phyloP scores from a whole-genome alignment of 2,113 vertebrate genomes.

The Centropus unirufus region DNA sequence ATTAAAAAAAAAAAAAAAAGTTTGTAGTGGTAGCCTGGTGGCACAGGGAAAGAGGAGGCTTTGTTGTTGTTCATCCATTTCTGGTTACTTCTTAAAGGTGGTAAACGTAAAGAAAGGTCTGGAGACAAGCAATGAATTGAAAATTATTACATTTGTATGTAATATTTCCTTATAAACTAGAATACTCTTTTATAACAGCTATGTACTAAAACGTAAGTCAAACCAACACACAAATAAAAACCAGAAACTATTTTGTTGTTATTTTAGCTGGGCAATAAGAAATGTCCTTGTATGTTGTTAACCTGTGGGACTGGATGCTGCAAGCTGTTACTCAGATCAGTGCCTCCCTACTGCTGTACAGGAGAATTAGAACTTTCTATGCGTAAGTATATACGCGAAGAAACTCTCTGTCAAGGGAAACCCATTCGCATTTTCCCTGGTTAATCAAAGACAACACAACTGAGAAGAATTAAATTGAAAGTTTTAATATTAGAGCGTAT shows the following conservation, averaged over 20 bases:
- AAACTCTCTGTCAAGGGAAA: constrained; percentile 37
- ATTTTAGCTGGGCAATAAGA: background rate
- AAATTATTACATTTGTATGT: background rate
- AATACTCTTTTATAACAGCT: background rate
- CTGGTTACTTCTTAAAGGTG: background rate
- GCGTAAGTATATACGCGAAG: background rate
- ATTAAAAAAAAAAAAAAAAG: constrained; percentile 26
- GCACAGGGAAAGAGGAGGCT: background rate
- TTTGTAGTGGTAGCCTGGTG: background rate
- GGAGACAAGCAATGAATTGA: background rate
- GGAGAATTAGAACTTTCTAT: constrained; percentile 24
- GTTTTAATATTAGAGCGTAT: constrained; percentile 49
- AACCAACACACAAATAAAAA: background rate
- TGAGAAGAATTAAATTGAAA: constrained; percentile 57
- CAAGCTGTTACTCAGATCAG: constrained; percentile 5
- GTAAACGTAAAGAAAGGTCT: background rate
- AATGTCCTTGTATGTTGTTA: constrained; percentile 14
- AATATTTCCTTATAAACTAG: background rate
- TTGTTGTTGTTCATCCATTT: constrained; percentile 18
- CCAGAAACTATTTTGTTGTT: background rate
- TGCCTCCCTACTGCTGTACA: background rate
- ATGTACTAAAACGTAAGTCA: background rate
- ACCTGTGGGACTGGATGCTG: constrained; percentile 33
- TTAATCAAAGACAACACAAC: constrained; percentile 65
- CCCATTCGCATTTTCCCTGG: constrained; percentile 3